phyloP scores from a whole-genome alignment of 2,113 vertebrate genomes.

The Vireo altiloquus region DNA sequence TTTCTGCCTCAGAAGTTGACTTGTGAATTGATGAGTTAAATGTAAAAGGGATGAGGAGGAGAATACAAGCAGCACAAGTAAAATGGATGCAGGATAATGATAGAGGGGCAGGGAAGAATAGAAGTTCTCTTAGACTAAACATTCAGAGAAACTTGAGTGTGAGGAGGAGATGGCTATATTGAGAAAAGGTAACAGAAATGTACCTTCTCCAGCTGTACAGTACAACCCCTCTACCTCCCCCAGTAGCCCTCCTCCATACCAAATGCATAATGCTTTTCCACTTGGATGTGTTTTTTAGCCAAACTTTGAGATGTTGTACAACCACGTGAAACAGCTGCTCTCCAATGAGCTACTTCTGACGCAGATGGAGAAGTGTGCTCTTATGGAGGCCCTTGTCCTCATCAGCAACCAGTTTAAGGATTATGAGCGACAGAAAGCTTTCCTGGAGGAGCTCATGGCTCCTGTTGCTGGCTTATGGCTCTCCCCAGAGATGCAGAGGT shows the following conservation, averaged over 20 bases:
- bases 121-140: neutral
- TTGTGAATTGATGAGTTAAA: neutral
- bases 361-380: slow-evolving; percentile 90
- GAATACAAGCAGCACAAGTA: neutral
- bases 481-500: slow-evolving; percentile 90
- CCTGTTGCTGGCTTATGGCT: slow-evolving; percentile 86
- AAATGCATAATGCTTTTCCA: neutral
- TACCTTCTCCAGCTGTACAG: neutral
- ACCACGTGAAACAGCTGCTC: slow-evolving; percentile 86
- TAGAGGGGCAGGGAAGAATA: neutral
- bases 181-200: neutral
- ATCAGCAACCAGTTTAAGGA: slow-evolving; percentile 97
- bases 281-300: slow-evolving; percentile 75
- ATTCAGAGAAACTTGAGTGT: neutral
- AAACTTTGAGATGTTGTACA: slow-evolving; percentile 91
- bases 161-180: neutral
- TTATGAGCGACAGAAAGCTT: slow-evolving; percentile 87
- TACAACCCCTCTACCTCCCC: neutral
- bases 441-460: slow-evolving; percentile 89
- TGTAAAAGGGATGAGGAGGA: neutral
- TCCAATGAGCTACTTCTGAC: slow-evolving; percentile 81
- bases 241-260: neutral
- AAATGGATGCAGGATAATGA: neutral
- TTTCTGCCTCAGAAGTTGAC: neutral
- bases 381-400: slow-evolving; percentile 93